phyloP scores from a whole-genome alignment of 1,140 invertebrate species.

The Scaptomyza montana region DNA sequence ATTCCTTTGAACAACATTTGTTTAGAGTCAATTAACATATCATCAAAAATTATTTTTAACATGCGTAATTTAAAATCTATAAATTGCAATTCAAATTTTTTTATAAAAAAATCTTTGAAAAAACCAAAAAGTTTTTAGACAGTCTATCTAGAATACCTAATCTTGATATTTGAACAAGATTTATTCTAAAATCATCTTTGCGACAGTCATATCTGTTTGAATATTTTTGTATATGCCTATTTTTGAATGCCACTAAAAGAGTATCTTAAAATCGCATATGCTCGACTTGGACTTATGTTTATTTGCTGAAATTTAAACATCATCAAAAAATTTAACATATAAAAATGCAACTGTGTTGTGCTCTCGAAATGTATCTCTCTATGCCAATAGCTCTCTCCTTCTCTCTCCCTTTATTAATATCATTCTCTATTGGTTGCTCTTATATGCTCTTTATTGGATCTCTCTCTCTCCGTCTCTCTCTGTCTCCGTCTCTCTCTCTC shows the following conservation, averaged over 20 bases:
- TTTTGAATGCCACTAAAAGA: neutral
- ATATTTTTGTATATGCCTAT: neutral
- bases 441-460: neutral
- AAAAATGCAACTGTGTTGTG: conserved; percentile 42
- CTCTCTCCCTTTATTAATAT: neutral
- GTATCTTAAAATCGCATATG: neutral
- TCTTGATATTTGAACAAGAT: too few relatives aligned
- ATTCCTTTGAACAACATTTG: too few relatives aligned
- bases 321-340: conserved; percentile 45
- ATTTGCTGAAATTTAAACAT: conserved; percentile 46
- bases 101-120: too few relatives aligned
- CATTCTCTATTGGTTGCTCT: conserved; percentile 1
- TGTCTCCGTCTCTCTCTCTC: conserved; percentile 33
- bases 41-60: too few relatives aligned
- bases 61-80: neutral
- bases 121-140: too few relatives aligned
- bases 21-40: too few relatives aligned
- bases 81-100: neutral
- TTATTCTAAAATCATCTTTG: too few relatives aligned
- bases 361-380: conserved; percentile 11
- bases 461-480: conserved; percentile 9
- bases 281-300: conserved; percentile 4
- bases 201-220: too few relatives aligned
- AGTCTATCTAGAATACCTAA: too few relatives aligned
- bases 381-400: neutral